These are phyloP conservation scores for Drosophila meridiana DNA, from an alignment of 2,888 invertebrate species.

Conservation along the genomic window DNA sequence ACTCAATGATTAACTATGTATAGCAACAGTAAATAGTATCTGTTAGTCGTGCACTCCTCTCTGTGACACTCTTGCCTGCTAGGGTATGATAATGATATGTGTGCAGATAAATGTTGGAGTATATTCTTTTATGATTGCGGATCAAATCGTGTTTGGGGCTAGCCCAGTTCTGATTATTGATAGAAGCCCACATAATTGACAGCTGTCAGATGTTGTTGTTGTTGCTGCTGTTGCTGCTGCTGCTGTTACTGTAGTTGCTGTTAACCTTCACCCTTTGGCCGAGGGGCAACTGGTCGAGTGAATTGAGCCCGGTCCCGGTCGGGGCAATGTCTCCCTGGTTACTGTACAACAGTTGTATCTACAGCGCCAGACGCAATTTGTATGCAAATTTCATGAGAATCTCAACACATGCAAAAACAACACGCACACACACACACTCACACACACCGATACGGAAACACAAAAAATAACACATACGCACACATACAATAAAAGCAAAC, in stretches of 20 bases:
- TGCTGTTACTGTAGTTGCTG: slow-evolving; percentile 32
- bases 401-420: slow-evolving; percentile 79
- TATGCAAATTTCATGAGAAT: slow-evolving; percentile 84
- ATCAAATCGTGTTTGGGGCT: slow-evolving; percentile 22
- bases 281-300: slow-evolving; percentile 5
- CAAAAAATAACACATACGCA: slow-evolving; percentile 64
- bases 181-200: slow-evolving; percentile 62
- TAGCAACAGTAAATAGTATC: background rate
- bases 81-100: slow-evolving; percentile 3
- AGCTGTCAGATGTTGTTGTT: slow-evolving; percentile 54
- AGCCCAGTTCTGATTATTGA: slow-evolving; percentile 59
- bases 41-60: background rate
- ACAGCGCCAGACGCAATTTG: slow-evolving; percentile 82
- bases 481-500: slow-evolving; percentile 37
- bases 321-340: slow-evolving; percentile 20
- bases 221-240: slow-evolving; percentile 24
- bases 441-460: slow-evolving; percentile 47
- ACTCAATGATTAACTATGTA: background rate
- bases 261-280: slow-evolving; percentile 52
- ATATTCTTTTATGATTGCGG: slow-evolving; percentile 30
- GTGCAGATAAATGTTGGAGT: slow-evolving; percentile 13
- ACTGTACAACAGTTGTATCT: slow-evolving; percentile 44
- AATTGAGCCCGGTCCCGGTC: slow-evolving; percentile 18
- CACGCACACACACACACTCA: slow-evolving; percentile 22
- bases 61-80: background rate